Base-by-base conservation (phyloP, 92 coral and sea anemone genomes). In the Bergia puertoricense region DNA sequence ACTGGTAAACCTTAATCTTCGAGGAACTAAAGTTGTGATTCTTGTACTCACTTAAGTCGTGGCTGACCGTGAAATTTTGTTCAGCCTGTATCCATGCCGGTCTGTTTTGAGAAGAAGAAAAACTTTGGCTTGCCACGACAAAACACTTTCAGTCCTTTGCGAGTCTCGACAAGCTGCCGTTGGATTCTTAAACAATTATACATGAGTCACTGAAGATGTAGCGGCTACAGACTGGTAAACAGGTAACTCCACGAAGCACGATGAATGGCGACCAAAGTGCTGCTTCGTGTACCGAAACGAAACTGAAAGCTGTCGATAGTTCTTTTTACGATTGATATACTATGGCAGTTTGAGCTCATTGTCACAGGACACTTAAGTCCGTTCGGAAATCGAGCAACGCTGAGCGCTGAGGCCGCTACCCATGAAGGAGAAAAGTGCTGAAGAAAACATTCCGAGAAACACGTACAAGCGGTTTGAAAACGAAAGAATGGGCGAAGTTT, bases 261-360 rank as follows among this genome's bases (percentile, higher is more conserved):
- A 39, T 76, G 30, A 39, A 5, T 30, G 77, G n/a, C 18, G 18
- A 72, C 78, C 10, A 39, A 38, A 18, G 6, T 74, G 8, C 20
- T 6, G 50, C 54, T 14, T 39, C 51, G 46, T 41, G 46, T 16
- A 75, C 80, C 42, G 80, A 76, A 20, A 76, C 80, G 18, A 11
- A 76, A 76, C 50, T 42, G 36, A 76, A 39, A 76, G 46, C 18
- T 42, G 80, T 15, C 48, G 23, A 40, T 41, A 30, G 54, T 16
- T 39, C 54, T 2, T 22, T 20, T 62, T 5, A 18, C 69, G 20
- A 20, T 23, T 30, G 30, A 62, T 4, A 76, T 15, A 14, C 44
- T 76, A 42, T n/a, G 8, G 30, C 42, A 76, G 80, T 8, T 76
- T 76, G 80, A 76, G 80, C 51, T 42, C 48, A 40, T 76, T 51